phyloP scores from a whole-genome alignment of 2,797 vertebrate species.

The Sarcoramphus papa region DNA sequence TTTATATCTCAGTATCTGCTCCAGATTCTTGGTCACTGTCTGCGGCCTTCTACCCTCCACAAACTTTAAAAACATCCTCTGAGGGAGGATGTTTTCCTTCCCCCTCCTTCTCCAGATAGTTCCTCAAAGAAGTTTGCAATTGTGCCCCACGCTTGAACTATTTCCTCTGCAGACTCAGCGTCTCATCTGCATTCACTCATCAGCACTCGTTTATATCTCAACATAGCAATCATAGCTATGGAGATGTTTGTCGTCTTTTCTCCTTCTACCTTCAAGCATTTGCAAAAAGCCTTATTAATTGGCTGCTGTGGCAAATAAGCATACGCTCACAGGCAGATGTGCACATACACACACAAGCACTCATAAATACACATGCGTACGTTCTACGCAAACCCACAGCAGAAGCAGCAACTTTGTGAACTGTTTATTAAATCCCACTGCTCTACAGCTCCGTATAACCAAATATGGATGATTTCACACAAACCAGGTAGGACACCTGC shows the following conservation, averaged over 20 bases:
- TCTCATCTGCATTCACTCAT: slow-evolving; percentile 9
- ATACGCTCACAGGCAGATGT: neutral
- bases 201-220: slow-evolving; percentile 20
- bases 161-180: neutral
- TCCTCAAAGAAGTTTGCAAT: neutral
- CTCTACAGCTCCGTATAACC: neutral
- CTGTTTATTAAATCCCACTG: neutral
- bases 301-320: neutral
- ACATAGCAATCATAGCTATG: slow-evolving; percentile 22
- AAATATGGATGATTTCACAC: neutral
- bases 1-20: neutral
- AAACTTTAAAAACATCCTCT: neutral
- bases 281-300: neutral
- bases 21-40: neutral
- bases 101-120: neutral
- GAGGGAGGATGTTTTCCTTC: neutral
- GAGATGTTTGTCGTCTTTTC: neutral
- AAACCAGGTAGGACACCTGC: neutral
- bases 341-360: neutral
- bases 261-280: neutral
- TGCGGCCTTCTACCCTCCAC: neutral
- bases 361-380: neutral
- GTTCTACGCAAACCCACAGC: neutral
- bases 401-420: neutral
- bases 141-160: neutral